Percentiles rank a stretch among this genome's conserved stretches.
Conservation (phyloP, 1,140 invertebrate genomes). For the Pectinophora gossypiella region DNA sequence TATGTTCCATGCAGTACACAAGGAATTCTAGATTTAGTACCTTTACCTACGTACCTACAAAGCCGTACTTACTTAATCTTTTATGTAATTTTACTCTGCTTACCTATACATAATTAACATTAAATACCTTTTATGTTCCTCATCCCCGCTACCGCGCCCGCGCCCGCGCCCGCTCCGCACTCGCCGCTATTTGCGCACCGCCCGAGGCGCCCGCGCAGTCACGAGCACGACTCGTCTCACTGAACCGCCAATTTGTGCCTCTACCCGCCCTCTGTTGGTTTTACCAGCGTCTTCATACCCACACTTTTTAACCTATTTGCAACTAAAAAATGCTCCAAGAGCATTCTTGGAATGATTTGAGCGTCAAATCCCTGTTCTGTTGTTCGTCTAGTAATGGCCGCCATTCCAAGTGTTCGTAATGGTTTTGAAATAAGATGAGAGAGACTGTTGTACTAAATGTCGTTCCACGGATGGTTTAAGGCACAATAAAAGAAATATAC, state of each 20-base stretch:
- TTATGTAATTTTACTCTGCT: too few species aligned
- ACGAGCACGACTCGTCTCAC: slow-evolving; percentile 50
- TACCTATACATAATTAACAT: too few species aligned
- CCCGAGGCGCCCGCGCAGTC: slow-evolving; percentile 40
- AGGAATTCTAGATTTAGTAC: too few species aligned
- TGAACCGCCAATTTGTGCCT: slow-evolving; percentile 68
- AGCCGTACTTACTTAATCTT: too few species aligned
- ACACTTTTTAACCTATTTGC: slow-evolving; percentile 54
- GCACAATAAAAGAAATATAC: too few species aligned
- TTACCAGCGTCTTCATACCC: slow-evolving; percentile 65
- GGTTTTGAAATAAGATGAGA: too few species aligned
- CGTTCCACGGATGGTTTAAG: too few species aligned
- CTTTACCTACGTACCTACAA: too few species aligned
- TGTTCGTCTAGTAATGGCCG: not conserved
- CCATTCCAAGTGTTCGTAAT: too few species aligned
- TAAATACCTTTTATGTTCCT: too few species aligned
- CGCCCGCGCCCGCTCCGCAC: slow-evolving; percentile 24
- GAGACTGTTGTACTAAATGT: too few species aligned
- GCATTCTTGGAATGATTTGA: not conserved
- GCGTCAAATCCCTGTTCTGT: not conserved
- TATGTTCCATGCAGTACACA: too few species aligned
- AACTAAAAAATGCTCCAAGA: slow-evolving; percentile 12
- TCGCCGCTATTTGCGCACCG: slow-evolving; percentile 21
- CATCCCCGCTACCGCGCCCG: not conserved
- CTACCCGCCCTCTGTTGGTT: slow-evolving; percentile 68